Conservation (phyloP, 2,888 invertebrate genomes). For the Callyntrura guangdongensis region DNA sequence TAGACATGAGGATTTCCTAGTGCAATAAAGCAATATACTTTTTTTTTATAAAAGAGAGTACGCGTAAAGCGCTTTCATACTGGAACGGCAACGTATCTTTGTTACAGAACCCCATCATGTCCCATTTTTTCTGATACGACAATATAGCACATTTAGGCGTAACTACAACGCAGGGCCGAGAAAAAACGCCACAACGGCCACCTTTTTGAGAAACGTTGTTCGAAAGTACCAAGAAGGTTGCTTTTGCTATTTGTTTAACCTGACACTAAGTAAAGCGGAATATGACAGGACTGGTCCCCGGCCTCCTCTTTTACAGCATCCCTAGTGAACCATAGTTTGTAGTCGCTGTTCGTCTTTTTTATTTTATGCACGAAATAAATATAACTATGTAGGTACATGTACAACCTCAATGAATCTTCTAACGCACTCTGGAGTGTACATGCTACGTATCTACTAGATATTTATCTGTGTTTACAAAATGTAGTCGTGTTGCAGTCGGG, state of each 20-base stretch:
- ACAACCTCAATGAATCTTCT: background rate
- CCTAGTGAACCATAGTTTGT: constrained; percentile 74
- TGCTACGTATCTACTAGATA: background rate
- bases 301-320: constrained; percentile 70
- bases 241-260: constrained; percentile 74
- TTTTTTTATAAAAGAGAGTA: background rate
- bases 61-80: background rate
- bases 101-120: constrained; percentile 49
- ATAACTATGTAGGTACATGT: background rate
- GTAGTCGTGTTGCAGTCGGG: background rate
- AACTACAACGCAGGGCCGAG: background rate
- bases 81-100: constrained; percentile 28
- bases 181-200: constrained; percentile 12
- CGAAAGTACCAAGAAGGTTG: constrained; percentile 46
- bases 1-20: too few relatives aligned
- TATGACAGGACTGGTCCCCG: constrained; percentile 74
- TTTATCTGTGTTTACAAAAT: background rate
- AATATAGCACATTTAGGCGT: background rate
- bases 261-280: constrained; percentile 75
- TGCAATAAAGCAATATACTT: background rate
- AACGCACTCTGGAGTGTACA: background rate
- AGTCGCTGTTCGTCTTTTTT: constrained; percentile 73
- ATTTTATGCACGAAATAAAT: constrained; percentile 72
- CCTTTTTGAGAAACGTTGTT: background rate
- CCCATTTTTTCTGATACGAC: constrained; percentile 58